These are phyloP conservation scores for Carcharodon carcharias DNA, from an alignment of 2,797 vertebrate genomes.

Conservation along the genomic window DNA sequence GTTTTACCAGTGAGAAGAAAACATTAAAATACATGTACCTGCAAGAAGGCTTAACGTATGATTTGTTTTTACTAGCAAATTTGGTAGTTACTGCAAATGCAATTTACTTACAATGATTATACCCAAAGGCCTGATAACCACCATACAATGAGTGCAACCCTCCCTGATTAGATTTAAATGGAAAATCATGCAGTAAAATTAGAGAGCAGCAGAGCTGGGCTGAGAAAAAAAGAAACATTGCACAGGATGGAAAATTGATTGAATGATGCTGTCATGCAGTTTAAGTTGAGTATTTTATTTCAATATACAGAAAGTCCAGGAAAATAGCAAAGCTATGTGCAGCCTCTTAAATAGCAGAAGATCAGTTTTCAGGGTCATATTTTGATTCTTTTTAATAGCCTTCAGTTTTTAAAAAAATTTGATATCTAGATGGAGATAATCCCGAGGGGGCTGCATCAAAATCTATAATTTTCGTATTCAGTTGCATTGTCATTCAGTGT, in stretches of 20 bases:
- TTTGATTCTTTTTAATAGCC: background rate
- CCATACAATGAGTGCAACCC: background rate
- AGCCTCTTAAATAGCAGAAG: background rate
- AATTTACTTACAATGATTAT: conserved; percentile 12
- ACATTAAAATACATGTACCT: background rate
- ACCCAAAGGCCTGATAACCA: conserved; percentile 20
- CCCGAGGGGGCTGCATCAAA: background rate
- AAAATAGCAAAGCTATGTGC: background rate
- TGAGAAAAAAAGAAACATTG: background rate
- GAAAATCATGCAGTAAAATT: background rate
- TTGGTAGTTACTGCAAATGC: background rate
- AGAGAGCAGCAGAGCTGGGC: background rate
- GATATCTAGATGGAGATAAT: background rate
- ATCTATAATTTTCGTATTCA: background rate
- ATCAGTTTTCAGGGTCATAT: background rate
- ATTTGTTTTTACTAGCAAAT: background rate
- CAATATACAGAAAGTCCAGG: background rate
- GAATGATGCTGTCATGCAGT: background rate
- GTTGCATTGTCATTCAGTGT: background rate
- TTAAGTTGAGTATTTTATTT: background rate
- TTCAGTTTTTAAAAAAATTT: background rate
- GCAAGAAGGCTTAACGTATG: background rate
- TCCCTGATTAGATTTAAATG: conserved; percentile 2
- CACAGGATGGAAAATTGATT: background rate
- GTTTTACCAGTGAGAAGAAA: background rate